Base-by-base conservation (phyloP, 2,888 invertebrate genomes). In the Nomada ferruginata region DNA sequence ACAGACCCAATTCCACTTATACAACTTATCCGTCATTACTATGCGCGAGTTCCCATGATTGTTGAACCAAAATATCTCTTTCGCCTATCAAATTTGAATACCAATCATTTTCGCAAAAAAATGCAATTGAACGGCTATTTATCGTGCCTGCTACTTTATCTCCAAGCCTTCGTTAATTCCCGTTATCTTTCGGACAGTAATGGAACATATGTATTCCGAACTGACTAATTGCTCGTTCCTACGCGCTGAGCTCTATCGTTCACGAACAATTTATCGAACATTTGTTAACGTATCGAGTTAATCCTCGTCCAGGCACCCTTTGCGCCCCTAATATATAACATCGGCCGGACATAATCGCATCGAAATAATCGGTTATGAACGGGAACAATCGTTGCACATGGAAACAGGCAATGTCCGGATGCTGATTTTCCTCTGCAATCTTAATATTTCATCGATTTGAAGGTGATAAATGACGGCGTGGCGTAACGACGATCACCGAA, bases 381-480 rank as follows among this genome's bases (percentile, higher is more conserved):
- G 44, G 13, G 53, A 29, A 29, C 42, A 53, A 53, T 61, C 20
- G 36, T 63, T 23, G 23, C 47, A 18, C 44, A 4, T 55, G 50
- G 29, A 23, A 50, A 59, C 66, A 26, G 36, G 13, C 63, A n/a
- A 44, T 50, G 3, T 47, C 29, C 13, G 23, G 36, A 61, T 18
- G 18, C 47, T 42, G 23, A 15, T 23, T 44, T 73, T 20, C 23
- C 2, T 20, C 18, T 26, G 13, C n/a, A 47, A 73, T 68, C 63
- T 69, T 69, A 47, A 73, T 73, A 71, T 77, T 23, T 69, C 57
- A 69, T 65, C 68, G 53, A 70, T 55, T 47, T 13, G 11, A 79
- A 70, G 20, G 26, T 23, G 36, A 15, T 29, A 42, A 61, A 60
- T 36, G 64, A 42, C 29, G 36, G n/a, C 50, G 15, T 36, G 50